phyloP scores from a whole-genome alignment of 2,797 vertebrate species.

The Protonibea diacanthus region DNA sequence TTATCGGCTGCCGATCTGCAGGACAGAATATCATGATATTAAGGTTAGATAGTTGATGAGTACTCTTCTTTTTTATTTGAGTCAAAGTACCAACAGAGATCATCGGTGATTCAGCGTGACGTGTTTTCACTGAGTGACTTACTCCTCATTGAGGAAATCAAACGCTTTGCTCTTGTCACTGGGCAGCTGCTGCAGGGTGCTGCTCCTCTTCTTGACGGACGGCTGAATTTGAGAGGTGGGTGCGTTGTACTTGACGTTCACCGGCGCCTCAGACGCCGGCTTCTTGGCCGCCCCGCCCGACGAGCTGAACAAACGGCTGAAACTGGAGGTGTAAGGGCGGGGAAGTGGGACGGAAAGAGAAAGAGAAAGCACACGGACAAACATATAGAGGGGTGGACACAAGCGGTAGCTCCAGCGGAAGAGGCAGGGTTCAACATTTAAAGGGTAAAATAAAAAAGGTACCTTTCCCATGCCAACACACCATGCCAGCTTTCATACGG shows the following conservation, averaged over 20 bases:
- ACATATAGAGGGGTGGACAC: conserved; percentile 82
- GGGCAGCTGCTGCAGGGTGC: conserved; percentile 95
- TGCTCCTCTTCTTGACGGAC: conserved; percentile 96
- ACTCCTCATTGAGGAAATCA: conserved; percentile 99
- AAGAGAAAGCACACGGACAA: conserved; percentile 64
- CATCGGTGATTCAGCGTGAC: not conserved
- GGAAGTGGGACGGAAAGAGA: conserved; percentile 45
- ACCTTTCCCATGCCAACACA: conserved; percentile 52
- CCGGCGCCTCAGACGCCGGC: conserved; percentile 91
- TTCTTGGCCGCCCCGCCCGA: conserved; percentile 91
- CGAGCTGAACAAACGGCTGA: conserved; percentile 98
- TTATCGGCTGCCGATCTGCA: conserved; percentile 87
- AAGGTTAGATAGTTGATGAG: not conserved
- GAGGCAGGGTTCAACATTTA: conserved; percentile 68
- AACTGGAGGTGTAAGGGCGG: conserved; percentile 86
- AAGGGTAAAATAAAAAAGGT: conserved; percentile 37
- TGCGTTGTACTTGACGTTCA: conserved; percentile 97
- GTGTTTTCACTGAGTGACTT: conserved; percentile 71
- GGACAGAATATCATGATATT: not conserved
- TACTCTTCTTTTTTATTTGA: not conserved
- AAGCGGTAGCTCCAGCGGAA: conserved; percentile 77
- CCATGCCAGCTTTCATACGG: conserved; percentile 59
- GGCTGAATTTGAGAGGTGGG: conserved; percentile 96
- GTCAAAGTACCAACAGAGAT: too few species aligned
- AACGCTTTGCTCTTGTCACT: conserved; percentile 98